Evolutionary conservation across 2,888 invertebrate species (phyloP).

Genomic region (Lypha dubia): DNA sequence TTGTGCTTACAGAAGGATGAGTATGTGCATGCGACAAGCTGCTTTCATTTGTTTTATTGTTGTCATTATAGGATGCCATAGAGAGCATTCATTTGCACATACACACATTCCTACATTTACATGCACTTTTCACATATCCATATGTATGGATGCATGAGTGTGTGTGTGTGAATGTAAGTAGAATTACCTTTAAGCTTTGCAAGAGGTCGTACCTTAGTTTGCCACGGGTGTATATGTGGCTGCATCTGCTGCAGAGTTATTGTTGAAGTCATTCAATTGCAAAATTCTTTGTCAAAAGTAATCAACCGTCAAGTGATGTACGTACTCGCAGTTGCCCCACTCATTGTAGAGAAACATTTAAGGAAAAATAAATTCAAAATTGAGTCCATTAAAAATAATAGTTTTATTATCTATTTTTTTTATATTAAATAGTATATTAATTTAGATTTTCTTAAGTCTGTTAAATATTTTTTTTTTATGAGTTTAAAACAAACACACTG

Average conservation of each 20-base stretch:
- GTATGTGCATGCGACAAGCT: constrained; percentile 25
- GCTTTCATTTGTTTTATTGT: constrained; percentile 70
- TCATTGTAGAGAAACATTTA: constrained; percentile 23
- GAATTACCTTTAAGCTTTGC: constrained; percentile 26
- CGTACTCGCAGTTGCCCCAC: not conserved
- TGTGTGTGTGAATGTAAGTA: not conserved
- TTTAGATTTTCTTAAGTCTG: not conserved
- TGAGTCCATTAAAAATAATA: constrained; percentile 17
- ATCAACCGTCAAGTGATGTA: constrained; percentile 59
- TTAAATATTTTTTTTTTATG: not conserved
- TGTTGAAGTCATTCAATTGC: constrained; percentile 67
- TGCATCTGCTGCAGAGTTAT: constrained; percentile 56
- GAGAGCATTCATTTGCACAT: constrained; percentile 12
- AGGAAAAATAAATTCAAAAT: constrained; percentile 16
- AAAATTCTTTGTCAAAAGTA: constrained; percentile 65
- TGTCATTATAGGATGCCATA: constrained; percentile 58
- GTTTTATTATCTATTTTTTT: not conserved
- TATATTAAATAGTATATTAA: not conserved
- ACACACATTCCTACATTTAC: not conserved
- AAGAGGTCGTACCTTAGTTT: constrained; percentile 32
- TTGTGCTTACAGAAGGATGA: constrained; percentile 37
- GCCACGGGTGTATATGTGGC: constrained; percentile 15
- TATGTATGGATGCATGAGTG: not conserved
- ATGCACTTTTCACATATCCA: not conserved
- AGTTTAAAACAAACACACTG: no score